These are phyloP conservation scores for Rhagonycha lutea DNA, from an alignment of 2,888 invertebrate species.

Conservation along the genomic window DNA sequence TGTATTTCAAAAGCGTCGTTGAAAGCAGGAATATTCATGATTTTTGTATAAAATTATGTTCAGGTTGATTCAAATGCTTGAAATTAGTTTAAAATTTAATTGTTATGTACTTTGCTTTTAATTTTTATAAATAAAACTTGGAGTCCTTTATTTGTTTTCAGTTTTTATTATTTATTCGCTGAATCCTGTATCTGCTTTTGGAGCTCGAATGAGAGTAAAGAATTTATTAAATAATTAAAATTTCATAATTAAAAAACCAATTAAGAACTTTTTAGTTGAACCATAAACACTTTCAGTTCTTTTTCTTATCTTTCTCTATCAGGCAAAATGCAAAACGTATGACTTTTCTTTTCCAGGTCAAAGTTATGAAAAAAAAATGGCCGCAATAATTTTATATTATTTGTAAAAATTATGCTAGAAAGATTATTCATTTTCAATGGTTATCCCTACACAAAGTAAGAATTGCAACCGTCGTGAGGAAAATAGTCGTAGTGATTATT, in stretches of 20 bases:
- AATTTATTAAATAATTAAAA: background rate
- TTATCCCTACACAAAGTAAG: no score
- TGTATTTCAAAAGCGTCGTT: slow-evolving; percentile 61
- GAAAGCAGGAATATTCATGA: slow-evolving; percentile 39
- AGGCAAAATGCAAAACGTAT: background rate
- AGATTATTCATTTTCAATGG: no score
- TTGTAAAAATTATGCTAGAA: no score
- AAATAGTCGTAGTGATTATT: no score
- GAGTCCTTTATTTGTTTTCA: background rate
- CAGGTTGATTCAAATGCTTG: background rate
- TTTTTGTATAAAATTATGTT: background rate
- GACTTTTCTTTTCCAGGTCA: background rate
- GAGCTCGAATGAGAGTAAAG: background rate
- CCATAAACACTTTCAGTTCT: background rate
- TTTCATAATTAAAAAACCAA: background rate
- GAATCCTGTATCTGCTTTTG: no score
- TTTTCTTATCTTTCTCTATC: background rate
- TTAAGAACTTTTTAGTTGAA: background rate
- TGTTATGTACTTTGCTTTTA: background rate
- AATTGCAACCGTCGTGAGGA: no score
- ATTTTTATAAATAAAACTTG: background rate
- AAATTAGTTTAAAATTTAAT: background rate
- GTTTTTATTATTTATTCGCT: background rate
- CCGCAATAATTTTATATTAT: no score
- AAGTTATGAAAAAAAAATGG: no score